A percentile compares a stretch with the other conserved stretches of the same genome.
These are phyloP conservation scores for Diaphora mendica DNA, from an alignment of 2,888 invertebrate genomes.

Conservation along the genomic window DNA sequence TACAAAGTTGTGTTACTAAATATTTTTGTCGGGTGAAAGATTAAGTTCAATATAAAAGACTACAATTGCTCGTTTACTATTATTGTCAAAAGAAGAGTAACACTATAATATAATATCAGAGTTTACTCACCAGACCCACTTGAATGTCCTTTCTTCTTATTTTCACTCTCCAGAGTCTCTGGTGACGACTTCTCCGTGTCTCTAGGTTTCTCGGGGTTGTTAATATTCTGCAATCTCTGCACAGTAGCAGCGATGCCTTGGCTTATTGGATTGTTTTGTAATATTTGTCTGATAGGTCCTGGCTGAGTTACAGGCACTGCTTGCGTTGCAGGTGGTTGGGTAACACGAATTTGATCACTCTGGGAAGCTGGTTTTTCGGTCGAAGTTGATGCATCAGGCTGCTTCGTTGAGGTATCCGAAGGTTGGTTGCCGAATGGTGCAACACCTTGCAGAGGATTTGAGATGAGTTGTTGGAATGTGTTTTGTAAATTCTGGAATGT, in stretches of 20 bases:
- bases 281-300: conserved; percentile 61
- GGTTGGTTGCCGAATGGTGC: not conserved
- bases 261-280: conserved; percentile 61
- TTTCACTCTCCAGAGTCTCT: conserved; percentile 18
- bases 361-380: not conserved
- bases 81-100: not conserved
- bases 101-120: too few species aligned
- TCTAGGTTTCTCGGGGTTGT: conserved; percentile 46
- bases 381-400: not conserved
- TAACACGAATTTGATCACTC: not conserved
- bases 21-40: not conserved
- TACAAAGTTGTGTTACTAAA: not conserved
- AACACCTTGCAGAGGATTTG: too few species aligned
- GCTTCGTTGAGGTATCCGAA: not conserved
- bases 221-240: conserved; percentile 52
- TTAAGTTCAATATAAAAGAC: not conserved
- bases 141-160: conserved; percentile 38
- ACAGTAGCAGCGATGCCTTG: conserved; percentile 53
- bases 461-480: not conserved
- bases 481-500: not conserved
- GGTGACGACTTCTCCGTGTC: conserved; percentile 14
- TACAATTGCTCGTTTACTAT: not conserved
- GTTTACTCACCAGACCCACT: conserved; percentile 7
- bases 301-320: conserved; percentile 29
- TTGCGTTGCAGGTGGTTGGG: conserved; percentile 10